Evolutionary conservation across 2,888 invertebrate species (phyloP).

Genomic region (Meloe dianella): DNA sequence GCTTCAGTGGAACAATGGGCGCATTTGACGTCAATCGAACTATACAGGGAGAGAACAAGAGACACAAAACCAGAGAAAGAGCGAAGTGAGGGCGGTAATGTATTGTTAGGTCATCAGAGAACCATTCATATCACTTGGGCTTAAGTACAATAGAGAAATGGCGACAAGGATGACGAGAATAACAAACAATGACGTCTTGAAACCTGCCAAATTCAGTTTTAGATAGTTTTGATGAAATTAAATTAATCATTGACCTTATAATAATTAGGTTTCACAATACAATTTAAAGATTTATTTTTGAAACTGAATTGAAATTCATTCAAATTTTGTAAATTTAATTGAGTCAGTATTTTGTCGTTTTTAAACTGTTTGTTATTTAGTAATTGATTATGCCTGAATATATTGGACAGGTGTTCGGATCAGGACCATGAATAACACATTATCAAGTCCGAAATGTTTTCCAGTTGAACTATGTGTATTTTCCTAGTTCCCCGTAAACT

Average conservation of each 20-base stretch:
- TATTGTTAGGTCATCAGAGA: slow-evolving; percentile 49
- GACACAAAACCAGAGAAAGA: slow-evolving; percentile 37
- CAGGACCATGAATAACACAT: slow-evolving; percentile 11
- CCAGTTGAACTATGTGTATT: slow-evolving; percentile 18
- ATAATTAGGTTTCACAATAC: slow-evolving; percentile 24
- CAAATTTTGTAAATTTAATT: not conserved
- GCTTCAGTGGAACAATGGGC: slow-evolving; percentile 35
- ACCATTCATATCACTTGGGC: slow-evolving; percentile 48
- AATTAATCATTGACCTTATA: slow-evolving; percentile 27
- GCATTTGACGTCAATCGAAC: slow-evolving; percentile 40
- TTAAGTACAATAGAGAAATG: slow-evolving; percentile 6
- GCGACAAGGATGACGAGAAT: slow-evolving; percentile 32
- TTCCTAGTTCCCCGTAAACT: slow-evolving; percentile 15
- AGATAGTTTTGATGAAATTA: slow-evolving; percentile 18
- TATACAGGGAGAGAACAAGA: not conserved
- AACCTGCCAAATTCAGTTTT: slow-evolving; percentile 29
- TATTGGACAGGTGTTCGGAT: slow-evolving; percentile 11
- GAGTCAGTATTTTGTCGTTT: not conserved
- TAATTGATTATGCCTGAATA: slow-evolving; percentile 5
- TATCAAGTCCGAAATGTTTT: slow-evolving; percentile 3
- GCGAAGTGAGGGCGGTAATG: slow-evolving; percentile 35
- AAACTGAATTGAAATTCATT: not conserved
- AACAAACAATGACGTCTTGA: slow-evolving; percentile 34
- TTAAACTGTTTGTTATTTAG: not conserved
- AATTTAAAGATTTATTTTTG: not conserved